Conservation (phyloP, 2,113 vertebrate genomes). For the Sarotherodon lohbergeri region DNA sequence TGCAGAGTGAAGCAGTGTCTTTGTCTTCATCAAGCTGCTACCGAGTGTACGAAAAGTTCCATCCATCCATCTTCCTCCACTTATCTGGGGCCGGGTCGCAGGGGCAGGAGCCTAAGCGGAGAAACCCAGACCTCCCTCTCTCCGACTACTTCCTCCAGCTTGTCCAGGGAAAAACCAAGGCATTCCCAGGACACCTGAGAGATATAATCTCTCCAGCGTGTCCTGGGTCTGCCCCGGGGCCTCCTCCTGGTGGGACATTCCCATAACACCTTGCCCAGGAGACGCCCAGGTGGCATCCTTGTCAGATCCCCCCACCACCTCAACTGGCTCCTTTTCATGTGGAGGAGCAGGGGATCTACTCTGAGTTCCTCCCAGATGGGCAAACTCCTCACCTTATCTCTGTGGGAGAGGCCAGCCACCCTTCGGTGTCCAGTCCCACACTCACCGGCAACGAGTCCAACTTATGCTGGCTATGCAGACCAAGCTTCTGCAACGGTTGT, state of each 20-base stretch:
- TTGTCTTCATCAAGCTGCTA: background rate
- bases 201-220: background rate
- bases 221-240: accelerated
- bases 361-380: background rate
- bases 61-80: background rate
- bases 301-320: background rate
- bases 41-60: accelerated
- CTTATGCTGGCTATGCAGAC: accelerated
- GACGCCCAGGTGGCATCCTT: background rate
- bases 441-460: accelerated
- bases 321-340: background rate
- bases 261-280: background rate
- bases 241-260: background rate
- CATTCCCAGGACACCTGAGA: background rate
- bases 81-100: accelerated
- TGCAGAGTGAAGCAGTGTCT: background rate
- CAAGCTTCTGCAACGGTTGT: background rate
- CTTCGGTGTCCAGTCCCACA: background rate
- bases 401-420: background rate
- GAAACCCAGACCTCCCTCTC: background rate
- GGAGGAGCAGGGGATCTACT: background rate
- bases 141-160: accelerated
- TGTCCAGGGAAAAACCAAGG: background rate
- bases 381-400: accelerated
- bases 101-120: accelerated